Percentiles rank a stretch among this genome's conserved stretches.
These are phyloP conservation scores for Heliconius erato DNA, from an alignment of 2,888 invertebrate genomes.

Conservation along the genomic window DNA sequence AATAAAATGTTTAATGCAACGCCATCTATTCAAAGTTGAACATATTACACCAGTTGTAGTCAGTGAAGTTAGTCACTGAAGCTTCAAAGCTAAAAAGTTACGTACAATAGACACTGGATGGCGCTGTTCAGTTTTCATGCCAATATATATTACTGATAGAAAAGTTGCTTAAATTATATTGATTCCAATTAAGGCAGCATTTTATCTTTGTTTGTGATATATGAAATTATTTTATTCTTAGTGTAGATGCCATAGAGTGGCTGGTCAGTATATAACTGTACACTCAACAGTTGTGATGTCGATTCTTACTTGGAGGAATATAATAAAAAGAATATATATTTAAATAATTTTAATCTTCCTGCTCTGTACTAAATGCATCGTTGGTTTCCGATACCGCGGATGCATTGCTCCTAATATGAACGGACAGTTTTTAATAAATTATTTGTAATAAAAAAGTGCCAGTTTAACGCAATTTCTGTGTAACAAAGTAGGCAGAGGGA, in stretches of 20 bases:
- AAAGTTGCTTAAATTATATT: slow-evolving; percentile 6
- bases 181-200: not conserved
- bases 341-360: too few relatives aligned
- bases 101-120: not conserved
- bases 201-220: not conserved
- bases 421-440: too few relatives aligned
- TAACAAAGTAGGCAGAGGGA: too few relatives aligned
- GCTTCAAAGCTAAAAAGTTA: not conserved
- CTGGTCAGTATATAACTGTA: not conserved
- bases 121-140: not conserved
- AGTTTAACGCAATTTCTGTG: too few relatives aligned
- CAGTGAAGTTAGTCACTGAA: not conserved
- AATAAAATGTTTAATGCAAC: not conserved
- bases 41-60: not conserved
- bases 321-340: too few relatives aligned
- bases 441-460: too few relatives aligned
- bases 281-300: too few relatives aligned
- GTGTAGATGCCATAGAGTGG: not conserved
- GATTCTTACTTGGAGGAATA: too few relatives aligned
- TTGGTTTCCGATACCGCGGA: too few relatives aligned
- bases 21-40: slow-evolving; percentile 7
- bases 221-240: not conserved
- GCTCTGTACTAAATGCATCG: too few relatives aligned
- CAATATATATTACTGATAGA: not conserved
- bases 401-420: too few relatives aligned